Base-by-base conservation (phyloP, 2,888 invertebrate genomes). In the Apeira syringaria region DNA sequence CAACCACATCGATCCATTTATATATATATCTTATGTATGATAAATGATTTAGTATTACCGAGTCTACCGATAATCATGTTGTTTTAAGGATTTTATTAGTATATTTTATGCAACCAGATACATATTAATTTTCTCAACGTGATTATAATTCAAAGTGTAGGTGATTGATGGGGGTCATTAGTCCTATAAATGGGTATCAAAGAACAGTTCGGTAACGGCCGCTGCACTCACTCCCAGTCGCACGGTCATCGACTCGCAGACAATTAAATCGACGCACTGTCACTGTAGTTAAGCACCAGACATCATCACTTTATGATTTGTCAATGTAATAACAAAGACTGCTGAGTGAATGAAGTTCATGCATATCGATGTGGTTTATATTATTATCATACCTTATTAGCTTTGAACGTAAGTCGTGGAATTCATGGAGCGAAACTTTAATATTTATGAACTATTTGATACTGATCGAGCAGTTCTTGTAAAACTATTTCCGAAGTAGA, bases 211-310 rank as follows among this genome's bases (percentile, higher is more conserved):
- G 42, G 30, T 53, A 47, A 37, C 48, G 57, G 53, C 50, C 55
- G 61, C 47, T 68, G 66, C 63, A 71, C 64, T 71, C 72, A 67
- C 73, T 38, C 42, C 34, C 42, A 46, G 44, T 71, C 64, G 58
- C 65, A 74, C 81, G 84, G 84, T 83, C 84, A 83, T 79, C 80
- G 83, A 81, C 83, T 72, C 68, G 47, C 60, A 63, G 74, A 75
- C 78, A 81, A 83, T 80, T 80, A 78, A 76, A 80, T 75, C 68
- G 67, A 69, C 70, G 72, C 10, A 38, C 39, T 35, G 45, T 45
- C 45, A 29, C 34, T 37, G 66, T 63, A 67, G 70, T 63, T 63
- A 67, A 68, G 58, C 56, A 58, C 56, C 50, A 48, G 55, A 56
- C 60, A 57, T 54, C 52, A 59, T 53, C 56, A 56, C 44, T 48